Base-by-base conservation (phyloP, 2,113 vertebrate species). In the Mionectes macconnelli region DNA sequence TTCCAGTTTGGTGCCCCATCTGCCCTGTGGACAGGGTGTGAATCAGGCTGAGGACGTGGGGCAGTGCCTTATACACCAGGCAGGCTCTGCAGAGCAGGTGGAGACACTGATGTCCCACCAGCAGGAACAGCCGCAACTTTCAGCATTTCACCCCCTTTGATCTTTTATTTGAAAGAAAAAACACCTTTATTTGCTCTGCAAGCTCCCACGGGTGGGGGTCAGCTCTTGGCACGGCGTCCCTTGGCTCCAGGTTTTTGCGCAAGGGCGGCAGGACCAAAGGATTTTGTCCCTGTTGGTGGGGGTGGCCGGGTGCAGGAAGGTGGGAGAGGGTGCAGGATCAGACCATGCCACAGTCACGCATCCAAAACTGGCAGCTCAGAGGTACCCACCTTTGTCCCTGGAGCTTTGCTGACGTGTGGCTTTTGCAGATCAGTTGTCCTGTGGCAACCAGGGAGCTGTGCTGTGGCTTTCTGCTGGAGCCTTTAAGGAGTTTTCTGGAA, bases 341-440 rank as follows among this genome's bases (percentile, higher is more conserved):
- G 31, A 16, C 55, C 4, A 0, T 86, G 20, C 30, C 67, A 4
- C 25, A 76, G 40, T 20, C 3, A 0, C 60, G 16, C 50, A 37
- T 47, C 83, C 59, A 33, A 27, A 79, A 24, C 72, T n/a, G 14
- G 24, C 52, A 87, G 23, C 57, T 85, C 2, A 0, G 39, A 75
- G 31, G 42, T 49, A 30, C 21, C 31, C 0, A 2, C 44, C 16
- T 90, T 64, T 83, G 12, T 64, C 79, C 42, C 39, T 24, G 31
- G n/a, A 77, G n/a, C 60, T 59, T 78, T 67, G 31, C 64, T 0
- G 0, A 17, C 0, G 0, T 4, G 13, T n/a, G 62, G 25, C 28
- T 35, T 75, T 81, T 53, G 64, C 73, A 87, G 68, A 84, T 16
- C 35, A 5, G 4, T 12, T 23, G 25, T 77, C 55, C 84, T 2